Base-by-base conservation (phyloP, 2,888 invertebrate genomes). In the Shargacucullia verbasci region DNA sequence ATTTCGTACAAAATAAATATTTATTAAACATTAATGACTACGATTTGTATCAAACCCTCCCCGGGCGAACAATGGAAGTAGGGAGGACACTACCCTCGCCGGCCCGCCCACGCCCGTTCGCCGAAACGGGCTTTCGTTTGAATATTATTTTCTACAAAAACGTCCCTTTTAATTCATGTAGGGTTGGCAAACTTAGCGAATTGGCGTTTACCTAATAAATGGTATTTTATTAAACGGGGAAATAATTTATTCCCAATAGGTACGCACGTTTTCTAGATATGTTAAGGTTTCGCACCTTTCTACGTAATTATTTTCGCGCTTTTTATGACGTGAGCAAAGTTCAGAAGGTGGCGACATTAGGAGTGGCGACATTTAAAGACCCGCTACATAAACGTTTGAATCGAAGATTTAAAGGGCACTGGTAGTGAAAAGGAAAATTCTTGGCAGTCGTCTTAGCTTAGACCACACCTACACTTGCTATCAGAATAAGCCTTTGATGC, bases 11-110 rank as follows among this genome's bases (percentile, higher is more conserved):
- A 74, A 81, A 81, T 78, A 80, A 82, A 79, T 81, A 79, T 84
- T 83, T 81, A 80, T 82, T 76, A 78, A 81, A 80, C 81, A 80
- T 81, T 85, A 84, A 85, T 83, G 83, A 84, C 79, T 78, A 74
- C 75, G 79, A 81, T 79, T 81, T 77, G 80, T 81, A 79, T 76
- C 78, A 75, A 75, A 67, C 59, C 66, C 71, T 55, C 69, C 65
- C 67, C 69, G 62, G 69, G 63, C 62, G 56, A 53, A 72, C 68
- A 72, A 61, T 60, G 41, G 52, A 48, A 45, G 40, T 35, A 31
- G 31, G 31, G 25, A 29, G 29, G 61, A 6, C n/a, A 20, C 44
- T 49, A 48, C 65, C 72, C 29, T 29, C 7, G 9, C 46, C 60
- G 20, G 34, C 14, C 45, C 44, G 7, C 27, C 44, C 49, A 34